Base-by-base conservation (phyloP, 2,113 vertebrate species). In the Cervus canadensis region DNA sequence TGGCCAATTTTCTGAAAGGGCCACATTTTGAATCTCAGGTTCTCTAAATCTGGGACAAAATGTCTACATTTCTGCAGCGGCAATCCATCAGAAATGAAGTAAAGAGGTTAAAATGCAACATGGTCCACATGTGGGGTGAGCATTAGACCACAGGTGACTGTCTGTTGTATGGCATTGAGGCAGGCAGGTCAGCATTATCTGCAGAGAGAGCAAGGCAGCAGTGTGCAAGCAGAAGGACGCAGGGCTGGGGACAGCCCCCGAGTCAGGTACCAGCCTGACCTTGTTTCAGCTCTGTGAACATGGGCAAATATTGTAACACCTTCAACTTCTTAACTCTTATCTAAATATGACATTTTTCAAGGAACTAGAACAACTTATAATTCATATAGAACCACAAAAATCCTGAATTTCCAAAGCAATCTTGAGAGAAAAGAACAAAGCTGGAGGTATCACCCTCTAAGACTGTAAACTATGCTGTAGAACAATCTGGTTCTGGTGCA, bases 211-310 rank as follows among this genome's bases (percentile, higher is more conserved):
- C 1, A 3, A n/a, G 43, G 4, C 17, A 10, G 28, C 23, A 9
- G 3, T 14, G 5, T 14, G 12, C 30, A 40, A 13, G 26, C 30
- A 54, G 43, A 56, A 56, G 40, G 26, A 30, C 12, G 15, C 2
- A 4, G 43, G 5, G 10, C 7, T 11, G 50, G 9, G 11, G 6
- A 45, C 3, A 45, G 16, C 9, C 7, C 5, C 14, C 2, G 9
- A 10, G 3, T 21, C 4, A 45, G 1, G 45, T 57, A 28, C 36
- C 74, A n/a, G 36, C 19, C 54, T 40, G 48, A 30, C 6, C 3
- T 57, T 3, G 56, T 48, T 52, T 52, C 87, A 57, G 7, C 14
- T 36, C 19, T 50, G 28, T 79, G 50, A 48, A 9, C 4, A 25
- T 79, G 50, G 19, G 30, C 19, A 84, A 28, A 54, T 15, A 87